Percentiles rank a stretch among this genome's conserved stretches.
phyloP scores from a whole-genome alignment of 2,888 invertebrate species.

The Nomada fabriciana region DNA sequence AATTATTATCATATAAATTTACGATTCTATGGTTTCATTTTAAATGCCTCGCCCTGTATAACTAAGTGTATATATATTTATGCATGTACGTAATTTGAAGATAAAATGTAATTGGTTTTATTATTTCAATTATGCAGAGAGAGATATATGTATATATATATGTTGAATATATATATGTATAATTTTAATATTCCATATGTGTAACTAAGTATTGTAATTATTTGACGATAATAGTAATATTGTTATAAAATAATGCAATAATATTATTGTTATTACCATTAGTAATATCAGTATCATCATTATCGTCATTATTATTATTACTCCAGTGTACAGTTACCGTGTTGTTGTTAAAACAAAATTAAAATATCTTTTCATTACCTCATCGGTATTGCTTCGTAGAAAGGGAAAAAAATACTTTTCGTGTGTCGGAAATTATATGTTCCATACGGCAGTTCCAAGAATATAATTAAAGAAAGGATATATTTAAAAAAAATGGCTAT shows the following conservation, averaged over 20 bases:
- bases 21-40: slow-evolving; percentile 29
- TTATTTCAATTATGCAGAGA: slow-evolving; percentile 3
- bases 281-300: not conserved
- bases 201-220: slow-evolving; percentile 65
- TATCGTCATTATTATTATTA: not conserved
- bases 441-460: slow-evolving; percentile 53
- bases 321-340: slow-evolving; percentile 1
- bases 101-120: slow-evolving; percentile 29
- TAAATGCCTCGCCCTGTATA: slow-evolving; percentile 53
- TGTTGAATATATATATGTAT: slow-evolving; percentile 35
- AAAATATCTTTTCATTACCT: slow-evolving; percentile 8
- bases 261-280: slow-evolving; percentile 63
- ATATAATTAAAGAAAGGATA: slow-evolving; percentile 37
- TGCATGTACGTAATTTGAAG: slow-evolving; percentile 56
- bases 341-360: slow-evolving; percentile 1
- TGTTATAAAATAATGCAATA: slow-evolving; percentile 27
- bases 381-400: not conserved
- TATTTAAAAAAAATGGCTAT: slow-evolving; percentile 50
- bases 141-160: slow-evolving; percentile 18
- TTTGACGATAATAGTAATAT: slow-evolving; percentile 48
- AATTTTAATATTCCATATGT: slow-evolving; percentile 41
- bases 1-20: not conserved
- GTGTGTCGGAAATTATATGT: slow-evolving; percentile 52
- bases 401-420: slow-evolving; percentile 34
- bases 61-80: slow-evolving; percentile 65